phyloP scores from a whole-genome alignment of 92 coral and sea anemone species.

The Metridium senile region DNA sequence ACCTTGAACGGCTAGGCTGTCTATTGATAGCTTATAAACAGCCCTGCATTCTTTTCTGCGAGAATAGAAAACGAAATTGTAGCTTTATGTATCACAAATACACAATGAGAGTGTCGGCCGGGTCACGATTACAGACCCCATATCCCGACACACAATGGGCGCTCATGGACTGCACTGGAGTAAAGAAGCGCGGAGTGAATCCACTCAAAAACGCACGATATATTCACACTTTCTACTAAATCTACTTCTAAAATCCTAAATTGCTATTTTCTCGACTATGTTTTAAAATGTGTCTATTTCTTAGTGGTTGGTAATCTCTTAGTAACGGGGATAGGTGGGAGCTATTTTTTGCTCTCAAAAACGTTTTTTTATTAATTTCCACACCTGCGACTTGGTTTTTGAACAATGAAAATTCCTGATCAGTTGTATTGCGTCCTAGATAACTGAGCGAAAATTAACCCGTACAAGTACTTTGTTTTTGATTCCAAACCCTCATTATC shows the following conservation, averaged over 20 bases:
- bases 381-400: conserved; percentile 10
- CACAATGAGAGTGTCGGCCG: conserved; percentile 3
- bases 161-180: conserved; percentile 18
- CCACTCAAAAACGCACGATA: background rate
- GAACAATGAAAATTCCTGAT: conserved; percentile 19
- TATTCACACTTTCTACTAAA: background rate
- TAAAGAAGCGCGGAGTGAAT: conserved; percentile 17
- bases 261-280: background rate
- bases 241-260: too few relatives aligned
- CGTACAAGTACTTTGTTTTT: too few relatives aligned
- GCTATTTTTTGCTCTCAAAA: background rate
- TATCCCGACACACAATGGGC: conserved; percentile 39
- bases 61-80: background rate
- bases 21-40: conserved; percentile 8
- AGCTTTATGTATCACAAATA: background rate
- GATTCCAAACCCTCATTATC: too few relatives aligned
- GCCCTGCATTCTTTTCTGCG: conserved; percentile 14
- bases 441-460: too few relatives aligned
- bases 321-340: background rate
- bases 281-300: background rate
- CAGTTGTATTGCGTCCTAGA: conserved; percentile 8
- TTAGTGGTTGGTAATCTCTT: background rate
- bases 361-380: background rate
- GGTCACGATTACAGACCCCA: conserved; percentile 8
- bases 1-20: conserved; percentile 10